Evolutionary conservation across 2,888 invertebrate species (phyloP).

Genomic region (Agrochola circellaris): DNA sequence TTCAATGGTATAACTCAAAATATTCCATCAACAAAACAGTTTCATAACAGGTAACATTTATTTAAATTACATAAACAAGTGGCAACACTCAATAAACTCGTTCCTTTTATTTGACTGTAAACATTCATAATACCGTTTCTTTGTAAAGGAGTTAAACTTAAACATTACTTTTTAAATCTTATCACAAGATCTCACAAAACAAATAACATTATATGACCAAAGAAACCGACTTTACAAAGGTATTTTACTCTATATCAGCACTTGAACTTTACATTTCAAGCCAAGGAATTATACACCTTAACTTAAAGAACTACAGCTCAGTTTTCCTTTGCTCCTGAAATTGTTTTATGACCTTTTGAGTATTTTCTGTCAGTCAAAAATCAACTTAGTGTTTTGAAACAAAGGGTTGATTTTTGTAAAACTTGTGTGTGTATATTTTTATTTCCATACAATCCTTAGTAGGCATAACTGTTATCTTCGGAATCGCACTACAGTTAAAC

Average conservation of each 20-base stretch:
- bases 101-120: conserved; percentile 44
- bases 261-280: not conserved
- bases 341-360: conserved; percentile 4
- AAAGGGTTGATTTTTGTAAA: conserved; percentile 8
- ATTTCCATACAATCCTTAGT: conserved; percentile 19
- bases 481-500: conserved; percentile 54
- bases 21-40: conserved; percentile 13
- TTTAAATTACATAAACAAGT: conserved; percentile 42
- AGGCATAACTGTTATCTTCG: conserved; percentile 59
- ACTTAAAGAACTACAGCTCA: accelerated
- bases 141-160: conserved; percentile 17
- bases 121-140: conserved; percentile 31
- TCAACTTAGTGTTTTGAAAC: accelerated
- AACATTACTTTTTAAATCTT: conserved; percentile 40
- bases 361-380: not conserved
- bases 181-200: conserved; percentile 58
- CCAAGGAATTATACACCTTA: conserved; percentile 10
- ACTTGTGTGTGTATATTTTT: not conserved
- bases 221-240: conserved; percentile 57
- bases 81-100: conserved; percentile 49
- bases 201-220: conserved; percentile 62
- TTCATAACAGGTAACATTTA: conserved; percentile 33
- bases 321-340: not conserved
- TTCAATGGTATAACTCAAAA: conserved; percentile 7
- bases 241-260: conserved; percentile 22